A percentile compares a stretch with the other conserved stretches of the same genome.
phyloP scores from a whole-genome alignment of 2,797 vertebrate genomes.

The Macroramphosus scolopax region DNA sequence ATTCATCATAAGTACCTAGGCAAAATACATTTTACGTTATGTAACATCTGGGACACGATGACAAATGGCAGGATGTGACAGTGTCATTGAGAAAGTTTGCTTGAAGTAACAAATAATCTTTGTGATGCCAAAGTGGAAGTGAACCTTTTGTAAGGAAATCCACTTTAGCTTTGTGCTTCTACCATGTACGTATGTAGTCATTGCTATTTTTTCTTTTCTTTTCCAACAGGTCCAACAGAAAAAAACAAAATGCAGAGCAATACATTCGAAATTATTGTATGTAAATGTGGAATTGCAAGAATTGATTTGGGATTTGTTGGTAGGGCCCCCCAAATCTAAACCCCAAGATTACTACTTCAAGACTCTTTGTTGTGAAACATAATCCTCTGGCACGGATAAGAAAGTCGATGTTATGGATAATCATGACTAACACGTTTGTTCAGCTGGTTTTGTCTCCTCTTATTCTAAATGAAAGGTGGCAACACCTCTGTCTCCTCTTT shows the following conservation, averaged over 20 bases:
- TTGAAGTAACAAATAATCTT: slow-evolving; percentile 5
- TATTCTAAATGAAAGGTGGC: slow-evolving; percentile 22
- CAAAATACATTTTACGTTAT: slow-evolving; percentile 24
- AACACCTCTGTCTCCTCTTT: slow-evolving; percentile 38
- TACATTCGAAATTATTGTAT: too few species aligned
- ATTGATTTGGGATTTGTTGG: too few species aligned
- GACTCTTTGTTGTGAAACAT: neutral
- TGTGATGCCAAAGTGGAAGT: neutral
- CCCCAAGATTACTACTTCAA: neutral
- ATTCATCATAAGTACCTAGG: slow-evolving; percentile 36
- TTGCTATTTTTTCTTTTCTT: neutral
- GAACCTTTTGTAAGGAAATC: neutral
- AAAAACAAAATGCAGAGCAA: neutral
- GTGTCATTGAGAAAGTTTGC: neutral
- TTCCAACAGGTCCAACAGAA: neutral
- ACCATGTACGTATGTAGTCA: too few species aligned
- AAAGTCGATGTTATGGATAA: slow-evolving; percentile 12
- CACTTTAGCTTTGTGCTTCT: neutral
- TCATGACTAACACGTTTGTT: slow-evolving; percentile 28
- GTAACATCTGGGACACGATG: slow-evolving; percentile 21
- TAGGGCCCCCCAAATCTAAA: too few species aligned
- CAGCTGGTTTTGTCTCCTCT: slow-evolving; percentile 23
- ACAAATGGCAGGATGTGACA: slow-evolving; percentile 14
- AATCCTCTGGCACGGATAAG: slow-evolving; percentile 3
- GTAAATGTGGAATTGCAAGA: too few species aligned